Evolutionary conservation across 2,113 vertebrate genomes (phyloP), one percentile per base, ranked within the genome.

Genomic region (Tangachromis dhanisi): DNA sequence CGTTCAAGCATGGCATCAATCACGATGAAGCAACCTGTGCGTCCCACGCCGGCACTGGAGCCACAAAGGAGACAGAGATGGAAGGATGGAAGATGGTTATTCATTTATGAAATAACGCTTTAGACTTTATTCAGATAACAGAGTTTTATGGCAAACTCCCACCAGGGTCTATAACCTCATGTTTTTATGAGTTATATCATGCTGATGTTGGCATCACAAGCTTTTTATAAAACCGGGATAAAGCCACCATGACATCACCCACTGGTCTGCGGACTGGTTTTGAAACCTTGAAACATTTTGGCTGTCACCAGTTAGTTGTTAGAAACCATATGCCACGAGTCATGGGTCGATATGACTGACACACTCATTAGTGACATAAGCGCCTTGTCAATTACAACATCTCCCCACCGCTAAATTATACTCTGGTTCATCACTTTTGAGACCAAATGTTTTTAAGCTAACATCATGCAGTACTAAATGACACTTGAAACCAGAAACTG

Each of bases 1-100:
- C 99, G 97, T 95, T 99, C 99, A 95, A 99, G 93, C 98, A 99
- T 99, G 95, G 99, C 98, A 95, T 99, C 99, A 95, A 99, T 99
- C 93, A 99, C 99, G 88, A 99, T 99, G 97, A 99, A 99, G 95
- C 99, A 99, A 86, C 99, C 99, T 68, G 99, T 99, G 93, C 99
- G 97, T 93, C 99, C 99, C 83, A 99, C 99, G 81, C 99, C 99
- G 89, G 99, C 98, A 86, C 98, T 99, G 87, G 8, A 89, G 93
- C 57, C 88, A 51, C 94, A 31, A 84, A 94, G 86, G 40, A 51
- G 45, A 87, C 2, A 26, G 24, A 78, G 57, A 17, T 31, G 8
- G 26, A 33, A 83, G 4, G 29, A 24, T 16, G 17, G 33, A 38
- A 3, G 61, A 68, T 5, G 33, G 63, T 61, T 61, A 82, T 42